Evolutionary conservation across 2,888 invertebrate genomes (phyloP).

Genomic region (Drosophila acutilabella): DNA sequence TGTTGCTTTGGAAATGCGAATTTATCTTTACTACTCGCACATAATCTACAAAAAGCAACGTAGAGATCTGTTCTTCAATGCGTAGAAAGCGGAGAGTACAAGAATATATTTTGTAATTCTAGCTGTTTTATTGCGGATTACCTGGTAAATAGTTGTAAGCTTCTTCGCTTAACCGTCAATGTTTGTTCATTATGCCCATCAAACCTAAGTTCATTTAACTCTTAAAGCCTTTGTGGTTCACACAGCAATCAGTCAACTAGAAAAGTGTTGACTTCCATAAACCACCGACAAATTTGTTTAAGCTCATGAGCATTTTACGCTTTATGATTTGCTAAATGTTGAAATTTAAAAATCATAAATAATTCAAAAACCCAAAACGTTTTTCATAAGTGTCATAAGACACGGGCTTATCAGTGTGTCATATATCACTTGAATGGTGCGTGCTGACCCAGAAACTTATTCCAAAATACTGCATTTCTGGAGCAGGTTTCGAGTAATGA

Average conservation of each 20-base stretch:
- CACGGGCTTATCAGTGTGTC: constrained; percentile 36
- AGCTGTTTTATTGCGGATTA: constrained; percentile 52
- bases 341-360: constrained; percentile 66
- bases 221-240: constrained; percentile 50
- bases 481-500: constrained; percentile 39
- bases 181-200: constrained; percentile 42
- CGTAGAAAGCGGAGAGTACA: constrained; percentile 59
- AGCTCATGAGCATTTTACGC: constrained; percentile 68
- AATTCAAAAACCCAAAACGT: constrained; percentile 34
- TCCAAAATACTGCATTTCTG: constrained; percentile 38
- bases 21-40: constrained; percentile 49
- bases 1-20: constrained; percentile 15
- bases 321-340: constrained; percentile 65
- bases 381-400: constrained; percentile 41
- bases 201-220: constrained; percentile 61
- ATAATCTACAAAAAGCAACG: constrained; percentile 43
- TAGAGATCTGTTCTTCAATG: constrained; percentile 48
- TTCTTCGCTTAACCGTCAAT: constrained; percentile 38
- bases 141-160: constrained; percentile 2
- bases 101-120: constrained; percentile 45
- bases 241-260: constrained; percentile 68
- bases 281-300: constrained; percentile 58
- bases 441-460: constrained; percentile 70
- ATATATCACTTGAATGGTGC: constrained; percentile 70
- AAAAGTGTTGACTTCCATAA: constrained; percentile 74